Conservation (phyloP, 2,113 vertebrate species). For the Tragelaphus buxtoni region DNA sequence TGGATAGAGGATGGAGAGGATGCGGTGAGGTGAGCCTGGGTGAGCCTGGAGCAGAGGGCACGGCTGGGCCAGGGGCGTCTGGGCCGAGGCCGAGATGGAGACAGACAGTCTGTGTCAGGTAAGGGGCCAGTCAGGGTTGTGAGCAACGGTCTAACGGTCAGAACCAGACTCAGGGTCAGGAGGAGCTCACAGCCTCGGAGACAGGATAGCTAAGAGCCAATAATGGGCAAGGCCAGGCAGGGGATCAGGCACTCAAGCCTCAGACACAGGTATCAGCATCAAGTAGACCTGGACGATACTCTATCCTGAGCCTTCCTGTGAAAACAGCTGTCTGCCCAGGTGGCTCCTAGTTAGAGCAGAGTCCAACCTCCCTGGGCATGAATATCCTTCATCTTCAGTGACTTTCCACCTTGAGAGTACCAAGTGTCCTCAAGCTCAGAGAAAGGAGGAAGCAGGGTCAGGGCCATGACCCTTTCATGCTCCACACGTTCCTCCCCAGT, state of each 20-base stretch:
- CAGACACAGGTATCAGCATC: background rate
- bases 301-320: background rate
- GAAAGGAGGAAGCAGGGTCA: background rate
- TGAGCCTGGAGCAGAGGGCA: background rate
- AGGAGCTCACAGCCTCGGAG: background rate
- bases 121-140: background rate
- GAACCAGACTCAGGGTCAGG: background rate
- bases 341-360: background rate
- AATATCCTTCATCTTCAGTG: background rate
- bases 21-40: background rate
- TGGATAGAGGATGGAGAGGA: background rate
- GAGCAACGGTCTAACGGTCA: background rate
- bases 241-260: background rate
- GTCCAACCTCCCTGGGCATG: rapidly evolving
- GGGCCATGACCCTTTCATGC: background rate
- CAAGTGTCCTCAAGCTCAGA: background rate
- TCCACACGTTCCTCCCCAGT: background rate
- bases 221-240: background rate
- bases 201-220: background rate
- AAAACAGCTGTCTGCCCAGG: background rate
- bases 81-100: background rate
- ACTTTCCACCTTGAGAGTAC: background rate
- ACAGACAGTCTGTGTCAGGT: background rate
- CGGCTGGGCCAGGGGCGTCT: background rate
- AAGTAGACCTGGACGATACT: background rate